A percentile compares a stretch with the other conserved stretches of the same genome.
phyloP scores from a whole-genome alignment of 2,113 vertebrate species.

The Emydocephalus ijimae region DNA sequence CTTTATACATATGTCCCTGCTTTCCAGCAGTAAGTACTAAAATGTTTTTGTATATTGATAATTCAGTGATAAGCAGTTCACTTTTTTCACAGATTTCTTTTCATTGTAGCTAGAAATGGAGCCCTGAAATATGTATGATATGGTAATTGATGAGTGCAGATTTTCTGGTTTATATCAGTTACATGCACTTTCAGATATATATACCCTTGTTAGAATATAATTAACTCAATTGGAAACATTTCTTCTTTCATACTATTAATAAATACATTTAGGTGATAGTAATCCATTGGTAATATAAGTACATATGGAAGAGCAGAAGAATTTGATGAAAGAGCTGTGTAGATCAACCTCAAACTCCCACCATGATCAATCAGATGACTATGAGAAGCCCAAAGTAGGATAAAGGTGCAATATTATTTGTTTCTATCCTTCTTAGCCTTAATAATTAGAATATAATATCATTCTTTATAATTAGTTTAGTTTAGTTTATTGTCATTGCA shows the following conservation, averaged over 20 bases:
- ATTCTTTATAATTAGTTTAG: background rate
- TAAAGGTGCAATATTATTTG: background rate
- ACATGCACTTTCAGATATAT: background rate
- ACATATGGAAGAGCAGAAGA: background rate
- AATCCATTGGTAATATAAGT: background rate
- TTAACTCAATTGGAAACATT: background rate
- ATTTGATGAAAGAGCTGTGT: background rate
- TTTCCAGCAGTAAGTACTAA: conserved; percentile 75
- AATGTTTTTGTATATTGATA: background rate
- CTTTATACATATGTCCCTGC: conserved; percentile 77
- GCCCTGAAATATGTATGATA: background rate
- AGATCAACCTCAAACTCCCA: background rate
- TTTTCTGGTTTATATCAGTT: background rate
- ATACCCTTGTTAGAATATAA: background rate
- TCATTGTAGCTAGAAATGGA: background rate
- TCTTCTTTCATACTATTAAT: background rate
- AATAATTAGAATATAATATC: background rate
- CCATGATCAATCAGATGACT: background rate
- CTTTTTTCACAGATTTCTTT: background rate
- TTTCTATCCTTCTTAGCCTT: background rate
- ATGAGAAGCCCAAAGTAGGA: background rate
- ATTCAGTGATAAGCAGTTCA: background rate
- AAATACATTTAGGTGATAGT: background rate
- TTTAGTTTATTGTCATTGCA: no score
- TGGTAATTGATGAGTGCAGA: background rate